Base-by-base conservation (phyloP, 2,113 vertebrate genomes). In the Platichthys stellatus region DNA sequence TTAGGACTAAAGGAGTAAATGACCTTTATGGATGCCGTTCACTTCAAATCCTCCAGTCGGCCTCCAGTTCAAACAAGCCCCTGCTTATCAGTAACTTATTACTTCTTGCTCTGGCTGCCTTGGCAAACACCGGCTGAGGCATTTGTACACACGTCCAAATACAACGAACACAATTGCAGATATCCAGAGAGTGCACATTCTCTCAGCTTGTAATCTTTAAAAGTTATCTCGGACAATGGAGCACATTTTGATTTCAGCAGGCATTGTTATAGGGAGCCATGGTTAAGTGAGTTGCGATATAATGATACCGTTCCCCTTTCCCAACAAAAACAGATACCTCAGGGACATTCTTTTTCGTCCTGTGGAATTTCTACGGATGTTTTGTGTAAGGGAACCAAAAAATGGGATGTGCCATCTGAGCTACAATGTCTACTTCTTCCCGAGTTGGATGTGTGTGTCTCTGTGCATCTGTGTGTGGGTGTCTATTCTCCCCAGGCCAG, bases 31-130 rank as follows among this genome's bases (percentile, higher is more conserved):
- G 81, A 74, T 59, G 72, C 28, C 64, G 86, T 88, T 87, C 81
- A 73, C 66, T 77, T 87, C 69, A 60, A 59, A 73, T 78, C 81
- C 85, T 84, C 66, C 15, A 81, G 74, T 78, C 83, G 60, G 68
- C 65, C 67, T 82, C 67, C 74, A 72, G 88, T 85, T 87, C 86
- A 88, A 89, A 87, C 82, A 67, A 82, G 65, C 74, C 76, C 18
- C 72, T 61, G 81, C 88, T 92, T 90, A 92, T 91, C 90, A 80
- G 91, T 90, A 80, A 92, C 88, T 84, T 89, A 90, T 90, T 91
- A 86, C 88, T 80, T 78, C 82, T 90, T 77, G 75, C 69, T 21
- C 71, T 15, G 26, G 78, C 31, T 81, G 80, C 84, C 49, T 86
- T 17, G 0, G 78, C 86, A 92, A 92, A 92, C 89, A 89, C 18